A percentile compares a stretch with the other conserved stretches of the same genome.
Conservation (phyloP, 2,888 invertebrate genomes). For the Timema cristinae region DNA sequence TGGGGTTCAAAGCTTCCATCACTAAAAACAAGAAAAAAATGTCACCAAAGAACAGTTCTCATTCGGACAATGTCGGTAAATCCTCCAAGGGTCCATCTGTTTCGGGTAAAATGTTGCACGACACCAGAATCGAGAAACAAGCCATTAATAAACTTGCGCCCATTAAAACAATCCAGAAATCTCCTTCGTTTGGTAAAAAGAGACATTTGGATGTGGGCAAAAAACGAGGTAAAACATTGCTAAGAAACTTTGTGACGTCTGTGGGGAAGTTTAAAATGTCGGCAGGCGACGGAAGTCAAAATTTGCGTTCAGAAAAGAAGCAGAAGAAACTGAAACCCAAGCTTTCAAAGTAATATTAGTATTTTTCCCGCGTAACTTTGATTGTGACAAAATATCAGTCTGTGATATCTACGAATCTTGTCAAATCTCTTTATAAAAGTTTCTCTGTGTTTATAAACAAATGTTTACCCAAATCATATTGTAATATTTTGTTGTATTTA, state of each 20-base stretch:
- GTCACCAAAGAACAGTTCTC: conserved; percentile 2
- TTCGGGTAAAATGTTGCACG: background rate
- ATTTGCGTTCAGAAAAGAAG: conserved; percentile 20
- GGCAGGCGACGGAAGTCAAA: conserved; percentile 1
- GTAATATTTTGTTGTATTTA: no score
- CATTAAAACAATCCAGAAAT: conserved; percentile 22
- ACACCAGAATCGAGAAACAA: conserved; percentile 20
- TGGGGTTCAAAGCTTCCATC: background rate
- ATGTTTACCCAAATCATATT: no score
- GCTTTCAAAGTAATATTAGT: background rate
- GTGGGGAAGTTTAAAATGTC: conserved; percentile 19
- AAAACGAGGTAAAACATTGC: conserved; percentile 22
- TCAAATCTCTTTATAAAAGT: no score
- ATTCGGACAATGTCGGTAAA: conserved; percentile 2
- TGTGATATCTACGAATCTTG: no score
- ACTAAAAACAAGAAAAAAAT: conserved; percentile 14
- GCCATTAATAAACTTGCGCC: conserved; percentile 22
- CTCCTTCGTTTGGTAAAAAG: conserved; percentile 23
- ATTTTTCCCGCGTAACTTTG: no score
- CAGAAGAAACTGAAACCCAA: conserved; percentile 21
- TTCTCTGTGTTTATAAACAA: no score
- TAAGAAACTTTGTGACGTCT: conserved; percentile 22
- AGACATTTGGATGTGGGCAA: conserved; percentile 20
- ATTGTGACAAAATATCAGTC: no score
- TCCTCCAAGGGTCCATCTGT: background rate